Evolutionary conservation across 1,140 invertebrate genomes (phyloP), one percentile per base, ranked within the genome.

Genomic region (Zophobas morio): DNA sequence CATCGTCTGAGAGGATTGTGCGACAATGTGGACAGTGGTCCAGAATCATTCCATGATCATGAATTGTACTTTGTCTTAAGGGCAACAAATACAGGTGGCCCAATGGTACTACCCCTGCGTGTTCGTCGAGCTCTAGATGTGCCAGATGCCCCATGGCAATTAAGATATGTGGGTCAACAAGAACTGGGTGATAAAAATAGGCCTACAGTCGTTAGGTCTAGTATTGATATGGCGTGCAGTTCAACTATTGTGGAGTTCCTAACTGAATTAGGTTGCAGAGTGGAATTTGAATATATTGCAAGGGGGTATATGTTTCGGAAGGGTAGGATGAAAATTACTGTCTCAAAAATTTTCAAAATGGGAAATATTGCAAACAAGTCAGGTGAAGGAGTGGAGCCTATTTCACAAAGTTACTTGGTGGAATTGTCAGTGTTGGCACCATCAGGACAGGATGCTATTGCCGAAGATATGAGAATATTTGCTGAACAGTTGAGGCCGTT

Each of bases 281-380:
- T 96, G 60, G 97, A 99, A 84, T 98, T 96, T 89, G 97, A 99
- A 88, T 99, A 96, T 85, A 95, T 96, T 81, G 92, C 95, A 0
- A 93, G 96, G 88, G 98, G 97, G 8, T 98, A 95, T 82, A 96
- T 99, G 92, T 99, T 99, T 83, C 91, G 96, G 63, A 99, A 99
- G 89, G 97, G 97, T 0, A 89, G 97, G 84, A 98, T 99, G 95
- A 99, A 99, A 86, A 94, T 98, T 1, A 98, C 96, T 1, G 96
- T 99, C 0, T 96, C 96, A 0, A 99, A 99, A 87, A 93, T 99
- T 6, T 97, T 95, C 81, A 96, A 96, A 90, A 94, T 96, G 88
- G 88, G 87, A 51, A 87, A 87, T 47, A 89, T 90, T 86, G 92
- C 92, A 75, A 92, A 90, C 70, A 94, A 93, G 84, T 87, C 91